phyloP scores from a whole-genome alignment of 1,140 invertebrate genomes.

The Uloborus diversus region DNA sequence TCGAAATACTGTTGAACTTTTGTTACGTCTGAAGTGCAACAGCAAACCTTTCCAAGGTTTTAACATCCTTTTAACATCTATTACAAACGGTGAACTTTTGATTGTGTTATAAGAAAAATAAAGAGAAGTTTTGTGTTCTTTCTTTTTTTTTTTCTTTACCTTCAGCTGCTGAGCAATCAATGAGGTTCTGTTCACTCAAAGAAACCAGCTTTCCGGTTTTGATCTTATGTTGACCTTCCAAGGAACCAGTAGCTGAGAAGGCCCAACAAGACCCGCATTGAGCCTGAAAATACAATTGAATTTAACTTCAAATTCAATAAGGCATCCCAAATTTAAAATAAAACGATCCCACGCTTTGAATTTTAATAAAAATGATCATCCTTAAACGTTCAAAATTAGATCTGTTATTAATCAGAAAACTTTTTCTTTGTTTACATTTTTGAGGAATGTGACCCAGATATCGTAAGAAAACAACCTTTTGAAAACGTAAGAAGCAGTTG shows the following conservation, averaged over 20 bases:
- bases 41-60: no score
- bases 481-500: no score
- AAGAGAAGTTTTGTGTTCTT: not conserved
- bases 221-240: constrained; percentile 59
- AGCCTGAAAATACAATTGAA: constrained; percentile 67
- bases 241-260: constrained; percentile 74
- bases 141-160: constrained; percentile 67
- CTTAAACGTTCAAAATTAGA: not conserved
- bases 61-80: no score
- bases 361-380: not conserved
- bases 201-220: constrained; percentile 59
- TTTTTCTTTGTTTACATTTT: not conserved
- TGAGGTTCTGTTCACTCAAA: constrained; percentile 60
- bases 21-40: no score
- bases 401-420: not conserved
- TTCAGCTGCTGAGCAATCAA: constrained; percentile 74
- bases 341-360: not conserved
- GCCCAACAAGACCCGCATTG: constrained; percentile 95
- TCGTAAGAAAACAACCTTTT: no score
- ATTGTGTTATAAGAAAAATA: no score
- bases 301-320: constrained; percentile 1
- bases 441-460: no score
- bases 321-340: not conserved
- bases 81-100: no score
- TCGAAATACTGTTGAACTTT: no score